Base-by-base conservation (phyloP, 2,888 invertebrate species). In the Anorthoa munda region DNA sequence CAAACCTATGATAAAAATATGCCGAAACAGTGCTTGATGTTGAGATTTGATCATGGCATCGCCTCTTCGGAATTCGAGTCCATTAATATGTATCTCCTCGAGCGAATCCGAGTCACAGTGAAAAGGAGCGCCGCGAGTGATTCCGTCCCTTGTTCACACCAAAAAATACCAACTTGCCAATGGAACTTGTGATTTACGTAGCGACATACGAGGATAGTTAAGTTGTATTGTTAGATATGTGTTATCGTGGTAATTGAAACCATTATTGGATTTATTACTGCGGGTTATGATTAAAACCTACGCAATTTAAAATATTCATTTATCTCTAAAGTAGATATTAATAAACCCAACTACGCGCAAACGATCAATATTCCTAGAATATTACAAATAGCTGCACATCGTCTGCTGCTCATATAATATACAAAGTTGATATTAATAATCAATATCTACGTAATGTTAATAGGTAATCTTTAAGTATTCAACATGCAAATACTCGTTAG, bases 51-150 rank as follows among this genome's bases (percentile, higher is more conserved):
- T 84, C 73, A 78, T 73, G 64, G 75, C 80, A 77, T 61, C 73
- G 75, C 68, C 81, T 81, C 73, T 81, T 81, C 66, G 67, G 63
- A 78, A 87, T 75, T 83, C 72, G 75, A 82, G 79, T 79, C 80
- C 79, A 86, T 86, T 81, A 86, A 86, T 87, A 86, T 86, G 86
- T 85, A 86, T 86, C 79, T 83, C 83, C 75, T 79, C 78, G 74
- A 83, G 79, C 78, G 83, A 79, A 78, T 82, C 74, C 55, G 72
- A 82, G 74, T 77, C 69, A 70, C 74, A 82, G 71, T 80, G 83
- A 83, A 84, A 82, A 83, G 72, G 69, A 59, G 31, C 59, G 73
- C 72, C 76, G 69, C 77, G 64, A 82, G 75, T 82, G 76, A 83
- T 83, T 85, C 72, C 70, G 66, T 66, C 72, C 66, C 71, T 78